Base-by-base conservation (phyloP, 2,113 vertebrate species). In the Pungitius pungitius region DNA sequence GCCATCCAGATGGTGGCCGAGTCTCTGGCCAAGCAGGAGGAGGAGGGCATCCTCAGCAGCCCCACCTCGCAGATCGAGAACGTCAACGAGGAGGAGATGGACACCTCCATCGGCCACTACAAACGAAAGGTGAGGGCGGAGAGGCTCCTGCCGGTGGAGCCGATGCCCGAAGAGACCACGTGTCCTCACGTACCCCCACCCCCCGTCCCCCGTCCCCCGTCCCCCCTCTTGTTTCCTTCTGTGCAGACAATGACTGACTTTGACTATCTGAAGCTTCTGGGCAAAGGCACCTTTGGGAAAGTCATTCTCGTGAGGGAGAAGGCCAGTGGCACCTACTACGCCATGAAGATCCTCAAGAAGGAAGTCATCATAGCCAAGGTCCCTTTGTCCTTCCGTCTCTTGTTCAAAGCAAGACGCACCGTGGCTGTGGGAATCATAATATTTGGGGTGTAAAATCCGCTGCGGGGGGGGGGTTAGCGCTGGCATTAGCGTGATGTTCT, bases 261-360 rank as follows among this genome's bases (percentile, higher is more conserved):
- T 67, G 97, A 99, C 93, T 99, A 99, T 94, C 95, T 99, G 88
- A 99, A 99, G 91, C 95, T 99, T n/a, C 90, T 99, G 92, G 97
- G 97, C 35, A 99, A 99, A 92, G 97, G 97, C 84, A 99, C 97
- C 10, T 99, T 99, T 52, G 97, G 97, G 80, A 99, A 99, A 87
- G 97, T 99, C 77, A 99, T 99, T 84, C 92, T 99, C 85, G 97
- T 99, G 85, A 96, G 96, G 93, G 97, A 99, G 93, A 99, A 98
- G 92, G 96, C 97, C 54, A 99, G 97, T 0, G 97, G 97, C 70
- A 95, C 95, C 24, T 98, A 98, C 93, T 99, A 99, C 0, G 97
- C 97, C 86, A 99, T 99, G 97, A 99, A 99, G 92, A 99, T 99
- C 90, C 92, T 98, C 89, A 98, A 97, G 92, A 98, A 99, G 88